A percentile compares a stretch with the other conserved stretches of the same genome.
Evolutionary conservation across 2,888 invertebrate species (phyloP).

Genomic region (Phania funesta): DNA sequence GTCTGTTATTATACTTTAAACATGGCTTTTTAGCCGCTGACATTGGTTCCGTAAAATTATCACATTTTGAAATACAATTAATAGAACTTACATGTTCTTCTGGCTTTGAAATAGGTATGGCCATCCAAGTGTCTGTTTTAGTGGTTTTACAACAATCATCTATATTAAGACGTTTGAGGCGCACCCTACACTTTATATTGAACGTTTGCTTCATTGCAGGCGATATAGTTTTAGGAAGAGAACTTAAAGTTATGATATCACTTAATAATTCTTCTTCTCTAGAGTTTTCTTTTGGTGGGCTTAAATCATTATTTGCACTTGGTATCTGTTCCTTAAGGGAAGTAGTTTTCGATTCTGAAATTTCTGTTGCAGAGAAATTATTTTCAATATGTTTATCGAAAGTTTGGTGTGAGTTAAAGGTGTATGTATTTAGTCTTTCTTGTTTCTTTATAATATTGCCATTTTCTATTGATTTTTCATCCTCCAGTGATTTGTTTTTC

Average conservation of each 20-base stretch:
- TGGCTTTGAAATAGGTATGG: conserved; percentile 11
- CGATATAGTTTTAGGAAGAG: background rate
- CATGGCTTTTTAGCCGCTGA: conserved; percentile 31
- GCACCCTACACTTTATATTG: conserved; percentile 44
- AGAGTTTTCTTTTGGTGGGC: conserved; percentile 5
- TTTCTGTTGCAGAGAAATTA: background rate
- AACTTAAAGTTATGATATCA: background rate
- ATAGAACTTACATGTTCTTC: background rate
- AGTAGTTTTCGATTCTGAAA: background rate
- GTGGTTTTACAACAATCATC: background rate
- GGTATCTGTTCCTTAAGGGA: background rate
- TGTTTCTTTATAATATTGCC: background rate
- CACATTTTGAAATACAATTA: conserved; percentile 41
- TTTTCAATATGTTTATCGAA: background rate
- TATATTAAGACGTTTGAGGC: conserved; percentile 45
- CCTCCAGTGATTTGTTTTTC: background rate
- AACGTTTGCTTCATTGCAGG: conserved; percentile 18
- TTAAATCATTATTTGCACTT: conserved; percentile 26
- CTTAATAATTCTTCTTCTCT: background rate
- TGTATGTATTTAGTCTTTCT: background rate
- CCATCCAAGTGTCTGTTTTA: conserved; percentile 32
- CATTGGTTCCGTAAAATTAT: conserved; percentile 6
- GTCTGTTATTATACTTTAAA: conserved; percentile 33
- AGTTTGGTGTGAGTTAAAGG: background rate
- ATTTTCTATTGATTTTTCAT: background rate